Conservation (phyloP, 2,888 invertebrate species). For the Azorinus chamasolen region DNA sequence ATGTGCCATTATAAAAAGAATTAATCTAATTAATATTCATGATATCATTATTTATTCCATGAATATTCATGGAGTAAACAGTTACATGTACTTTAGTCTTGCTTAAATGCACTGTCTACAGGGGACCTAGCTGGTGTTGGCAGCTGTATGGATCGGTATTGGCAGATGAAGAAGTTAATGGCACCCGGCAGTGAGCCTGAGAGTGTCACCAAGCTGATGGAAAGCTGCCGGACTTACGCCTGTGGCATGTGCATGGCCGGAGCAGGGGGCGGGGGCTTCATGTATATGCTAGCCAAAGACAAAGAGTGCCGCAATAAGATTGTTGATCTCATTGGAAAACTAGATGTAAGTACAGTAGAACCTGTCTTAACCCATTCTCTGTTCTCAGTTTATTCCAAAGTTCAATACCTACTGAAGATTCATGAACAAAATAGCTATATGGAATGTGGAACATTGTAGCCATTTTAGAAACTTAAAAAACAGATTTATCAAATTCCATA, state of each 20-base stretch:
- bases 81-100: too few relatives aligned
- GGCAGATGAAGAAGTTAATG: constrained; percentile 86
- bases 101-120: constrained; percentile 51
- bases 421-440: too few relatives aligned
- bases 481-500: too few relatives aligned
- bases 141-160: constrained; percentile 84
- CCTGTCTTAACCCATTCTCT: not conserved
- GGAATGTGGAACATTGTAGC: too few relatives aligned
- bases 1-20: too few relatives aligned
- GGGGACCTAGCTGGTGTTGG: constrained; percentile 85
- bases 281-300: constrained; percentile 84
- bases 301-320: constrained; percentile 43
- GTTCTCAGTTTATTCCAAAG: too few relatives aligned
- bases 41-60: too few relatives aligned
- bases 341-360: constrained; percentile 63
- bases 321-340: constrained; percentile 44
- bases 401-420: too few relatives aligned
- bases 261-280: constrained; percentile 87
- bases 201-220: constrained; percentile 83
- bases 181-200: constrained; percentile 87
- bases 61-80: too few relatives aligned
- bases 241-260: constrained; percentile 86
- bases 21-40: too few relatives aligned
- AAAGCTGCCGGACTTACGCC: constrained; percentile 77
- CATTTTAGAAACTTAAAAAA: too few relatives aligned